Base-by-base conservation (phyloP, 2,113 vertebrate species). In the Oncorhynchus gorbuscha region DNA sequence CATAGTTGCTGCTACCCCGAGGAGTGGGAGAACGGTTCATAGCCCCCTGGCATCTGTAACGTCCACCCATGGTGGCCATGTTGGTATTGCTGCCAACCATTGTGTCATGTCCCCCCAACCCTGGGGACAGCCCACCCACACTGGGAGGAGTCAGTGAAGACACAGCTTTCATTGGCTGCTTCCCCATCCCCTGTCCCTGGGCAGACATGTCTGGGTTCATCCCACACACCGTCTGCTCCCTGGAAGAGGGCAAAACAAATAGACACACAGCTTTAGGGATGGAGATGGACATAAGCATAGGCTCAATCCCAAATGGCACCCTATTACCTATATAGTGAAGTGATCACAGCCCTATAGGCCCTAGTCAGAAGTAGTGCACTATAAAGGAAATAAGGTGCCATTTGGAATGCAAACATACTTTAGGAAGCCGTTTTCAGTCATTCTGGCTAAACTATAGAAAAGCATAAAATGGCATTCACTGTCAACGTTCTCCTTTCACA, bases 201-300 rank as follows among this genome's bases (percentile, higher is more conserved):
- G 84, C 20, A 69, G 12, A 62, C 18, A 95, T 81, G 89, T 98
- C 96, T 79, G 94, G 91, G 81, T 92, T 93, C 93, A 97, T 92
- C 73, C 95, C 93, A 80, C 94, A 92, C 61, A 95, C 89, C 20
- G 95, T 96, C 88, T 95, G 94, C 87, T 99, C 97, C 92, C 98
- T 99, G 80, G 20, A 83, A 71, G 35, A 7, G 68, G 65, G 72
- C 66, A 2, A 45, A 45, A 68, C 18, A 72, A 2, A 66, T 12
- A 58, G 48, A 74, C 26, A 72, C 55, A 76, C 32, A 24, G n/a
- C 7, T 13, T 22, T 22, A 62, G 59, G n/a, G 59, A 45, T 45
- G 39, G 39, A 45, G 13, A 62, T 55, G 39, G 39, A 45, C 2
- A 45, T 55, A 55, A 55, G 4, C 12, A 55, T 13, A 55, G 51